Evolutionary conservation across 2,888 invertebrate species (phyloP).

Genomic region (Hypolimnas misippus): DNA sequence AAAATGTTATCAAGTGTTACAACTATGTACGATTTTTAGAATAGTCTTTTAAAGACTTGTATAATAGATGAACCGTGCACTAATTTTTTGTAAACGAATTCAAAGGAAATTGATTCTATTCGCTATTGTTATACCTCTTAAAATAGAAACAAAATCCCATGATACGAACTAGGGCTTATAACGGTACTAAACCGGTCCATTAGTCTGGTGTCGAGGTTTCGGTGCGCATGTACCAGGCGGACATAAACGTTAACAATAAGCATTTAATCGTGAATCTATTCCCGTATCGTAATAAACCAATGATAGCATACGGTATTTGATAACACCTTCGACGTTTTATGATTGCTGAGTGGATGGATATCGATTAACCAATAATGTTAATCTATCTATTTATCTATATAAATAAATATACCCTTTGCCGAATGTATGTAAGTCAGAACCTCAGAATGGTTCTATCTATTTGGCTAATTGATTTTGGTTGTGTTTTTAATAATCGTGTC

Average conservation of each 20-base stretch:
- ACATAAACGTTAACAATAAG: conserved; percentile 31
- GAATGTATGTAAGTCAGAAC: too few relatives aligned
- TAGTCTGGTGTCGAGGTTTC: conserved; percentile 43
- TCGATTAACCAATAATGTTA: neutral
- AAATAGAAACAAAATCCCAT: conserved; percentile 33
- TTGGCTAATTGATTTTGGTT: too few relatives aligned
- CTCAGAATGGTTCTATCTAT: too few relatives aligned
- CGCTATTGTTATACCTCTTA: conserved; percentile 26
- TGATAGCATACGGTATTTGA: neutral
- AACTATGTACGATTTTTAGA: too few relatives aligned
- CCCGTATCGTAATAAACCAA: conserved; percentile 15
- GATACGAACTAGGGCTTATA: conserved; percentile 41
- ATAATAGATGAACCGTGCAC: neutral
- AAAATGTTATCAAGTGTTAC: too few relatives aligned
- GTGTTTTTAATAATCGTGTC: too few relatives aligned
- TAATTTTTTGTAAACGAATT: conserved; percentile 4
- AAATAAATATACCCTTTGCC: too few relatives aligned
- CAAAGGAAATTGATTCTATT: conserved; percentile 24
- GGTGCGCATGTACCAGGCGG: conserved; percentile 43
- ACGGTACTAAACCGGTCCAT: conserved; percentile 65
- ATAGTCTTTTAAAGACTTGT: neutral
- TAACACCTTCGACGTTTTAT: conserved; percentile 24
- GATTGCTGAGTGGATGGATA: neutral
- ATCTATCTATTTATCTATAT: too few relatives aligned
- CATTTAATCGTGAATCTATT: conserved; percentile 31